A percentile compares a stretch with the other conserved stretches of the same genome.
Evolutionary conservation across 2,113 vertebrate species (phyloP).

Genomic region (Cephalopterus ornatus): DNA sequence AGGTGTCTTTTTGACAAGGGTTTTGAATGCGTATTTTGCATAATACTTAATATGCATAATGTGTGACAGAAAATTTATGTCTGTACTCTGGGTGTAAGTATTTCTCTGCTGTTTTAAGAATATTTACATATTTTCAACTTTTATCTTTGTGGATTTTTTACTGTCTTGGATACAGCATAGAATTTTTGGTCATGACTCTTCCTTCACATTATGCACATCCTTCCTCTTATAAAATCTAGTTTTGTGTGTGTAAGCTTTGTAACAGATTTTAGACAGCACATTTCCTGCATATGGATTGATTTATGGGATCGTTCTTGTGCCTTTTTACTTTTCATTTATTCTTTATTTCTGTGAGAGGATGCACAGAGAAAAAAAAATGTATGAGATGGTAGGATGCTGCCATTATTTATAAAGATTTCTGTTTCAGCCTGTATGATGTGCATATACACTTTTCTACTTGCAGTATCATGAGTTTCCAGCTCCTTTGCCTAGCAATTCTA

Average conservation of each 20-base stretch:
- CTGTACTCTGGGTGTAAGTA: neutral
- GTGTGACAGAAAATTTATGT: neutral
- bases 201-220: neutral
- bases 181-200: neutral
- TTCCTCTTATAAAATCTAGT: neutral
- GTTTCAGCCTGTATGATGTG: neutral
- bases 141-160: neutral
- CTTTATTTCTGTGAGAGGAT: neutral
- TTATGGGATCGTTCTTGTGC: neutral
- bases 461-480: neutral
- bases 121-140: neutral
- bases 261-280: neutral
- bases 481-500: neutral
- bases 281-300: neutral
- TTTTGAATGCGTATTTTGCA: neutral
- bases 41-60: neutral
- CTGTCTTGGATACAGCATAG: neutral
- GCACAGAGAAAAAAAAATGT: neutral
- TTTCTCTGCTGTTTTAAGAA: neutral
- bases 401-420: neutral
- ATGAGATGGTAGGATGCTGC: neutral
- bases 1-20: conserved; percentile 5
- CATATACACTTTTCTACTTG: neutral
- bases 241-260: neutral
- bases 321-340: neutral